Base-by-base conservation (phyloP, 1,140 invertebrate species). In the Scaptomyza graminum region DNA sequence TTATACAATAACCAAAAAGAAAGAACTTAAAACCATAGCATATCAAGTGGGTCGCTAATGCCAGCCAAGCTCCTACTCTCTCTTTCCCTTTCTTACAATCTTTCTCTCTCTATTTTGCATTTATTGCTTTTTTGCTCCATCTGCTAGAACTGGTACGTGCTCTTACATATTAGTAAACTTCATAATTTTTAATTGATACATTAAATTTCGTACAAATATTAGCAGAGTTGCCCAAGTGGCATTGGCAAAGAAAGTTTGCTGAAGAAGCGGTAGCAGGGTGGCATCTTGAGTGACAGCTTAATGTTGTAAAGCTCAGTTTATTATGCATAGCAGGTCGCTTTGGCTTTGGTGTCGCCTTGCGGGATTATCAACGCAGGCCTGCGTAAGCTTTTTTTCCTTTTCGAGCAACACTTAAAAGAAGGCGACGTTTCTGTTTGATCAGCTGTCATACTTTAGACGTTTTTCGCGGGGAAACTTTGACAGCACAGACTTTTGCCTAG, bases 131-230 rank as follows among this genome's bases (percentile, higher is more conserved):
- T 34, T 22, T 2, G 16, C 22, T 34, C 11, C 49, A 18, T 13
- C 47, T 61, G 13, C 41, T n/a, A 28, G 51, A 16, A 46, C 46
- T 68, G 68, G 84, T 73, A 91, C 90, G 90, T 91, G 90, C 90
- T 87, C 85, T 76, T 80, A 82, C 87, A 91, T 91, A 91, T 89
- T 91, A 91, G 90, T 76, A 89, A 91, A 90, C 90, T 91, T 91
- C 90, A 91, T 91, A 91, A 91, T 91, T 91, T 91, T 91, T 91
- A 91, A 91, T 91, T 91, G 90, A 91, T 91, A 91, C 90, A 91
- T 91, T 91, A 91, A 91, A 90, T 85, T 90, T 73, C 66, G 83
- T 88, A 70, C 79, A 89, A 88, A 88, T 88, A 88, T 89, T 89
- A 74, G 74, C 66, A 49, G 49, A 85, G 69, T 64, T 59, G 41